A percentile compares a stretch with the other conserved stretches of the same genome.
Conservation (phyloP, 2,888 invertebrate genomes). For the Luperina testacea region DNA sequence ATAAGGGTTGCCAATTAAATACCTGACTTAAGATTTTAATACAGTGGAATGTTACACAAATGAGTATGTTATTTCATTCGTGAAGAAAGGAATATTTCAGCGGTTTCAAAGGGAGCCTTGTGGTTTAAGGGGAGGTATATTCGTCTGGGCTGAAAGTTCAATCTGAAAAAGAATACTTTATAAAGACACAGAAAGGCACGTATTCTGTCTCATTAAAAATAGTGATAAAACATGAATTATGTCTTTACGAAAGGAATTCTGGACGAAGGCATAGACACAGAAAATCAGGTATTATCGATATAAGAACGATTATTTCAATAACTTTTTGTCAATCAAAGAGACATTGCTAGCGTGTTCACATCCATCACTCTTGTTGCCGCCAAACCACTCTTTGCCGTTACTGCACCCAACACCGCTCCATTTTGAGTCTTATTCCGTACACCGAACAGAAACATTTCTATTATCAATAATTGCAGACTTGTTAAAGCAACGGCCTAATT, state of each 20-base stretch:
- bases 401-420: conserved; percentile 39
- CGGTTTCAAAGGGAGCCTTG: conserved; percentile 11
- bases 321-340: conserved; percentile 67
- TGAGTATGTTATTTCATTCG: conserved; percentile 13
- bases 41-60: conserved; percentile 43
- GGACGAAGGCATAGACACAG: conserved; percentile 26
- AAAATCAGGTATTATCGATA: conserved; percentile 53
- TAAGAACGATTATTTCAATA: conserved; percentile 61
- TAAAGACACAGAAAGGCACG: not conserved
- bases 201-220: conserved; percentile 33
- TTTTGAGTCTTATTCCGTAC: conserved; percentile 61
- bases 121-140: conserved; percentile 3
- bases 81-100: conserved; percentile 7
- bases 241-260: conserved; percentile 37
- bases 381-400: conserved; percentile 52
- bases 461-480: conserved; percentile 61
- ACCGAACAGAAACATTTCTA: conserved; percentile 55
- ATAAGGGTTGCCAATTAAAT: conserved; percentile 60
- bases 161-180: not conserved
- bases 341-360: conserved; percentile 59
- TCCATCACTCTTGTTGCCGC: conserved; percentile 64
- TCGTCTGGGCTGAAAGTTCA: conserved; percentile 4
- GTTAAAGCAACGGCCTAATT: conserved; percentile 69
- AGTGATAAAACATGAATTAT: conserved; percentile 20
- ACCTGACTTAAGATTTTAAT: conserved; percentile 53